A percentile compares a stretch with the other conserved stretches of the same genome.
These are phyloP conservation scores for Drosophila quasianomalipes DNA, from an alignment of 2,888 invertebrate genomes.

Conservation along the genomic window DNA sequence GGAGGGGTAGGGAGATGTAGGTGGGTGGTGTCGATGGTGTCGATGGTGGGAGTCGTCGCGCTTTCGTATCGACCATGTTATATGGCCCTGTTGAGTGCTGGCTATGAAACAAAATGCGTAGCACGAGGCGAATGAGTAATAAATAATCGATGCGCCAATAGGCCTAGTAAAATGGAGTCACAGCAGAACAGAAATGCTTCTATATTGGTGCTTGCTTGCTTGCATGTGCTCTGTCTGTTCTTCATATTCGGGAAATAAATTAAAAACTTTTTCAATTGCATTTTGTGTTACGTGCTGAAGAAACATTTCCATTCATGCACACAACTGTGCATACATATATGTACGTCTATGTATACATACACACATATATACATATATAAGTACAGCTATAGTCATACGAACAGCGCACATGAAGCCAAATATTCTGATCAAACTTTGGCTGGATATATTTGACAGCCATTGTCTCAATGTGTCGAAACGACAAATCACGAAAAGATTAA, in stretches of 20 bases:
- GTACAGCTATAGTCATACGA: not conserved
- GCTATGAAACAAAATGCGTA: constrained; percentile 65
- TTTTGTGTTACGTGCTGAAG: constrained; percentile 43
- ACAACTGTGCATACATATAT: not conserved
- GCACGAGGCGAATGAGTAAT: constrained; percentile 64
- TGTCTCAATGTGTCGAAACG: not conserved
- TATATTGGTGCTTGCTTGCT: constrained; percentile 1
- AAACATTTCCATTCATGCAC: not conserved
- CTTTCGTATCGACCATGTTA: constrained; percentile 15
- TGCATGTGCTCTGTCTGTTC: constrained; percentile 11
- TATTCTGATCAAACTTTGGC: not conserved
- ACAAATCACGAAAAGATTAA: constrained; percentile 6
- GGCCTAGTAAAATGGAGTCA: constrained; percentile 38
- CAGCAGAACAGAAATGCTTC: not conserved
- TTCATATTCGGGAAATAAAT: constrained; percentile 66
- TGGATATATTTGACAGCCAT: not conserved
- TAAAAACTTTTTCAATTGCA: constrained; percentile 72
- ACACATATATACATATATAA: not conserved
- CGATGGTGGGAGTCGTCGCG: not conserved
- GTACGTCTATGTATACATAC: not conserved
- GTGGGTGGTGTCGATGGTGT: not conserved
- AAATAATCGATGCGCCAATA: constrained; percentile 67
- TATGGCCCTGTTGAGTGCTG: constrained; percentile 57
- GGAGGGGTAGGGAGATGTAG: not conserved
- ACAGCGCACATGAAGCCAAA: not conserved